These are phyloP conservation scores for Lampris incognitus DNA, from an alignment of 2,113 vertebrate genomes.

Conservation along the genomic window DNA sequence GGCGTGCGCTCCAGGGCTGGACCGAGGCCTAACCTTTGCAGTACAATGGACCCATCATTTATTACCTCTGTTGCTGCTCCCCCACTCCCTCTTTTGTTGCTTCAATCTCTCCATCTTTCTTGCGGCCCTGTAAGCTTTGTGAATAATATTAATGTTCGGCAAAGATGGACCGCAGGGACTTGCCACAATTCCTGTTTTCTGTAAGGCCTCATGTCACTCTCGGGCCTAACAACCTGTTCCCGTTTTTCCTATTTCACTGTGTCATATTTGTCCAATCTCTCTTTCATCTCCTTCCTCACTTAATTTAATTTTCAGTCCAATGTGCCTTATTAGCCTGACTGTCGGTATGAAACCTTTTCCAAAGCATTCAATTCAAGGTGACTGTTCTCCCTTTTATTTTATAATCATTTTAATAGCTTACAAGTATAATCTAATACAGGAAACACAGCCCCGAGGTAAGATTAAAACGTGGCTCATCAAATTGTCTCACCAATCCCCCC, in stretches of 20 bases:
- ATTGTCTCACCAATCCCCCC: no score
- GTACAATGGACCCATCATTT: constrained; percentile 52
- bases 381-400: no score
- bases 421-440: no score
- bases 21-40: constrained; percentile 53
- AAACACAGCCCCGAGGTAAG: not conserved
- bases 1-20: constrained; percentile 39
- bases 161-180: constrained; percentile 40
- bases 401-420: no score
- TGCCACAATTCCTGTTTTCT: constrained; percentile 44
- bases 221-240: constrained; percentile 28
- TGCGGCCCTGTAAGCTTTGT: constrained; percentile 53
- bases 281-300: constrained; percentile 3
- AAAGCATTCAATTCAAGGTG: no score
- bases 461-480: not conserved
- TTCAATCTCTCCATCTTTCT: constrained; percentile 51
- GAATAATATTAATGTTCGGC: constrained; percentile 53
- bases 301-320: constrained; percentile 14
- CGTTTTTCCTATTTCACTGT: constrained; percentile 43
- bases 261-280: constrained; percentile 33
- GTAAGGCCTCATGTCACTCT: constrained; percentile 31
- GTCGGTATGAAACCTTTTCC: not conserved
- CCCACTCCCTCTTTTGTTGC: constrained; percentile 23
- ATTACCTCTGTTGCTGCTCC: constrained; percentile 27
- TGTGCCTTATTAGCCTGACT: constrained; percentile 6